phyloP scores from a whole-genome alignment of 2,113 vertebrate genomes.

The Leiothrix lutea region DNA sequence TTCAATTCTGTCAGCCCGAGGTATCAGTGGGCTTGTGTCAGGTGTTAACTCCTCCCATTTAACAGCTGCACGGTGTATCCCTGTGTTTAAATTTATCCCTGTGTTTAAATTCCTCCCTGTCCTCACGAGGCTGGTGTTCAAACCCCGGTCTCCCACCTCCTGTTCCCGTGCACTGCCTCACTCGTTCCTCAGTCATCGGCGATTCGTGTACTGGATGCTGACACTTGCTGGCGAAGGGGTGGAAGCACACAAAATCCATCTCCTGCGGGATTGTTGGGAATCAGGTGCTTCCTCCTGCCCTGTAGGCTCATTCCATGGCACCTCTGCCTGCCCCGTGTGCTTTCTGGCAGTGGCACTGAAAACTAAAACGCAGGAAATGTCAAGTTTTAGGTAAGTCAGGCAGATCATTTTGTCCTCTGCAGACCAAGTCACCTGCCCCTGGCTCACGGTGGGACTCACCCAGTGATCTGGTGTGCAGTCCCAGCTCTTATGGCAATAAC shows the following conservation, averaged over 20 bases:
- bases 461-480: not conserved
- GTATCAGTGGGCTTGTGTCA: too few species aligned
- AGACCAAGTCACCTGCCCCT: not conserved
- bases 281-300: not conserved
- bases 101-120: not conserved
- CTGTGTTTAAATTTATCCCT: too few species aligned
- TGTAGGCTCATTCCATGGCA: rapidly evolving
- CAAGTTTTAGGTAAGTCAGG: not conserved
- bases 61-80: too few species aligned
- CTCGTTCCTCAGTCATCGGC: not conserved
- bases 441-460: not conserved
- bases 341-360: not conserved
- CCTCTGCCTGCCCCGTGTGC: not conserved
- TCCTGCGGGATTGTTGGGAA: not conserved
- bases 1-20: not conserved
- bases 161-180: rapidly evolving
- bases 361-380: not conserved
- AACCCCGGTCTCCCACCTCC: not conserved
- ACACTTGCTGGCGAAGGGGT: not conserved
- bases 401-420: not conserved
- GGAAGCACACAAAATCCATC: not conserved
- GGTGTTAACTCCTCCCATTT: rapidly evolving
- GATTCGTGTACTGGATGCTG: not conserved
- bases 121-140: not conserved
- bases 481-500: not conserved